phyloP scores from a whole-genome alignment of 2,888 invertebrate genomes.

The Cremastobaeus sp. region DNA sequence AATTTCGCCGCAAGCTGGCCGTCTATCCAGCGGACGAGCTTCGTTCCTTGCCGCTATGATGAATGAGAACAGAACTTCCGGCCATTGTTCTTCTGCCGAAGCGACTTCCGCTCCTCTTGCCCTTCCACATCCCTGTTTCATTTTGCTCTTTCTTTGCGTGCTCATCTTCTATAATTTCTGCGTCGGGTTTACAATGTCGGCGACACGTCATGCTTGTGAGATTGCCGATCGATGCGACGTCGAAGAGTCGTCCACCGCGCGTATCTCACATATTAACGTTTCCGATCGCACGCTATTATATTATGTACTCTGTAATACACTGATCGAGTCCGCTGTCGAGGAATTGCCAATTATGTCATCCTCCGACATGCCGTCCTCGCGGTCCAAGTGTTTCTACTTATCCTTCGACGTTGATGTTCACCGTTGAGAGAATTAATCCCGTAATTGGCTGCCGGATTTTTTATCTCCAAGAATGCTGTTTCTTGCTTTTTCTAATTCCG shows the following conservation, averaged over 20 bases:
- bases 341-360: constrained; percentile 25
- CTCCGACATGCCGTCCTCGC: constrained; percentile 6
- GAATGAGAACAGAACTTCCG: constrained; percentile 50
- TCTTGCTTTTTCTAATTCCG: constrained; percentile 9
- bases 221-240: constrained; percentile 22
- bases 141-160: constrained; percentile 16
- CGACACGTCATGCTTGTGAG: constrained; percentile 12
- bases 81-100: constrained; percentile 57
- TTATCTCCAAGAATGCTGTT: too few relatives aligned
- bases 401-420: background rate
- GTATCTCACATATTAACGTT: constrained; percentile 24
- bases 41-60: constrained; percentile 15
- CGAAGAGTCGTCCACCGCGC: constrained; percentile 17
- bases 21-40: constrained; percentile 7
- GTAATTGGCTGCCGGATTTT: constrained; percentile 2
- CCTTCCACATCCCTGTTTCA: constrained; percentile 16
- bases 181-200: constrained; percentile 23
- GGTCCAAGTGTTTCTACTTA: constrained; percentile 1
- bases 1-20: too few relatives aligned
- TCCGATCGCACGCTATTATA: constrained; percentile 18
- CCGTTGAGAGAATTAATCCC: background rate
- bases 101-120: constrained; percentile 22
- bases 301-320: constrained; percentile 6
- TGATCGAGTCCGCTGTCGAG: constrained; percentile 4
- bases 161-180: constrained; percentile 36